Base-by-base conservation (phyloP, 2,888 invertebrate genomes). In the Agonopterix heracliana region DNA sequence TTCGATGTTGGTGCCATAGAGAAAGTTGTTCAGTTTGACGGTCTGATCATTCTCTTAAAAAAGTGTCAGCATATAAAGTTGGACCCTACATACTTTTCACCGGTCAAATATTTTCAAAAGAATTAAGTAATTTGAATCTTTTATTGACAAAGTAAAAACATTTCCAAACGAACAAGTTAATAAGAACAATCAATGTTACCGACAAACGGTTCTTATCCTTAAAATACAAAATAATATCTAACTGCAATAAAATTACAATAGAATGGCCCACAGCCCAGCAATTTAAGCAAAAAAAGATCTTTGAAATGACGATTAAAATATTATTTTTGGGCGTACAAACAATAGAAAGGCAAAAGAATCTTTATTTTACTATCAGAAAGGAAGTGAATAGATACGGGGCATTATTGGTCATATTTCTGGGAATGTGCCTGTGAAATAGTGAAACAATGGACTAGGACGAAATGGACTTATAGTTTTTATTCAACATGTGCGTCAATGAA, bases 351-450 rank as follows among this genome's bases (percentile, higher is more conserved):
- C 54, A 60, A 67, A 60, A 66, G 74, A 76, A 69, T 77, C 71
- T 81, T 84, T 65, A 60, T 59, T 71, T 69, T 82, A 81, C 66
- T 81, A 85, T 85, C 84, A 62, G 66, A 77, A 67, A 81, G 85
- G 87, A 86, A 84, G 77, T 83, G 75, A 77, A 84, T 76, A 84
- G 83, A 84, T 84, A 83, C 71, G 66, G 70, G 48, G 63, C 63
- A 64, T 74, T 78, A 82, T 80, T 75, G 74, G 67, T 54, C 56
- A 63, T 52, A 56, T 66, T 84, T 84, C 83, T 67, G 54, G 56
- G 83, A 83, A 74, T 68, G 26, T 53, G 66, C 56, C 62, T 71
- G 68, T 64, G 62, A 63, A 65, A 60, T 53, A 58, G 45, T 81
- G 78, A 83, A 81, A 85, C 84, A 84, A 84, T 76, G 51, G 67